Base-by-base conservation (phyloP, 2,113 vertebrate genomes). In the Platycercus adscitus region DNA sequence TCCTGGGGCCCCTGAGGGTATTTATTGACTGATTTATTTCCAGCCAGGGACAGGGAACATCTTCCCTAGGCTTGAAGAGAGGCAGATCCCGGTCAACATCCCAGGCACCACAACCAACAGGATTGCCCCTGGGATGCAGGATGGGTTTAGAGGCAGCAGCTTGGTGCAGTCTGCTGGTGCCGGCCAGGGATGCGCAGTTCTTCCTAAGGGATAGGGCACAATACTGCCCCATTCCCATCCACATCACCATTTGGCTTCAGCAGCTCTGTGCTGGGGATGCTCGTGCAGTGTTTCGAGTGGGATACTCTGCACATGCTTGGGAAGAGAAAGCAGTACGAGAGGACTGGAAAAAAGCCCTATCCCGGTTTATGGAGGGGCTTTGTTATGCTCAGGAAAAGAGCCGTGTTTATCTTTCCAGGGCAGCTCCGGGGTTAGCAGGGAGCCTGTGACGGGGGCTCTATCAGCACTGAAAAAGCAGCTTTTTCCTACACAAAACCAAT, bases 381-480 rank as follows among this genome's bases (percentile, higher is more conserved):
- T 55, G 95, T 96, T 97, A 93, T 26, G 35, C 71, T 85, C 96
- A 97, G 98, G 97, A 97, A 98, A 93, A 88, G 91, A 68, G 79
- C 88, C 25, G 64, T 97, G 95, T 95, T 98, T 97, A 93, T 97
- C 92, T 98, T 98, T 97, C 96, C 97, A 97, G 91, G 1, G 1
- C 92, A 77, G 86, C 61, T 64, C 52, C 0, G 7, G 86, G 77
- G 81, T 89, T 91, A 58, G 66, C 3, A 0, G 49, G 26, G 58
- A 83, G 70, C 75, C 47, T 26, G 41, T 63, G 81, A 58, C 7
- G 0, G 43, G 84, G 70, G 37, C 71, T 89, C 64, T 69, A 18
- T 28, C 1, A 0, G 56, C 47, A 33, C 41, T 60, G 24, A 79
- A 82, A 91, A 93, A 75, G 41, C 80, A 79, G 71, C n/a, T 71